Percentiles rank a stretch among this genome's conserved stretches.
Evolutionary conservation across 2,113 vertebrate genomes (phyloP).

Genomic region (Chamaea fasciata): DNA sequence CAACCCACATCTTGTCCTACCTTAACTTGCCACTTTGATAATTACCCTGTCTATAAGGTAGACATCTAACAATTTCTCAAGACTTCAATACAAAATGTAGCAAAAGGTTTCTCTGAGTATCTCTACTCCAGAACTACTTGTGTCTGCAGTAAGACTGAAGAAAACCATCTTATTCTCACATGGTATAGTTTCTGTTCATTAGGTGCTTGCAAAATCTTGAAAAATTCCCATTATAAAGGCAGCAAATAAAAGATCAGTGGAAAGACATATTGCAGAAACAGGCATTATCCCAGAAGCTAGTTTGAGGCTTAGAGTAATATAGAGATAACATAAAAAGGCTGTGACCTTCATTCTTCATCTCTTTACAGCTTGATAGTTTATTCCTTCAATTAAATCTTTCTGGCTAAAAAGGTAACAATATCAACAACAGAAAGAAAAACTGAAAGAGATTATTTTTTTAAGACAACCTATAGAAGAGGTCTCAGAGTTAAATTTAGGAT

Average conservation of each 20-base stretch:
- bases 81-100: not conserved
- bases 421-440: slow-evolving; percentile 19
- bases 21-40: not conserved
- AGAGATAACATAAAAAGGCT: slow-evolving; percentile 52
- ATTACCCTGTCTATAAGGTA: not conserved
- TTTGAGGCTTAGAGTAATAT: slow-evolving; percentile 49
- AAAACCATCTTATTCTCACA: not conserved
- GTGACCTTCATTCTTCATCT: slow-evolving; percentile 54
- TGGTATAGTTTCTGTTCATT: not conserved
- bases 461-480: not conserved
- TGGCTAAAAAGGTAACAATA: slow-evolving; percentile 31
- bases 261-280: slow-evolving; percentile 53
- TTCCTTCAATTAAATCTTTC: slow-evolving; percentile 58
- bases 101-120: not conserved
- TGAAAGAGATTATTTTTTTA: slow-evolving; percentile 1
- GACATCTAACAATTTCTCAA: not conserved
- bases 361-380: slow-evolving; percentile 43
- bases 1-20: not conserved
- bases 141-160: not conserved
- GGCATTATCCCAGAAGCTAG: slow-evolving; percentile 50
- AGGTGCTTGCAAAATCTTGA: slow-evolving; percentile 31
- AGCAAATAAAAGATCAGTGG: slow-evolving; percentile 49
- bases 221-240: slow-evolving; percentile 26
- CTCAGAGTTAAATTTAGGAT: slow-evolving; percentile 14
- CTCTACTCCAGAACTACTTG: not conserved